These are phyloP conservation scores for Cassiopea andromeda DNA, from an alignment of 30 jellyfish, hydroid and myxozoan genomes.

Conservation along the genomic window DNA sequence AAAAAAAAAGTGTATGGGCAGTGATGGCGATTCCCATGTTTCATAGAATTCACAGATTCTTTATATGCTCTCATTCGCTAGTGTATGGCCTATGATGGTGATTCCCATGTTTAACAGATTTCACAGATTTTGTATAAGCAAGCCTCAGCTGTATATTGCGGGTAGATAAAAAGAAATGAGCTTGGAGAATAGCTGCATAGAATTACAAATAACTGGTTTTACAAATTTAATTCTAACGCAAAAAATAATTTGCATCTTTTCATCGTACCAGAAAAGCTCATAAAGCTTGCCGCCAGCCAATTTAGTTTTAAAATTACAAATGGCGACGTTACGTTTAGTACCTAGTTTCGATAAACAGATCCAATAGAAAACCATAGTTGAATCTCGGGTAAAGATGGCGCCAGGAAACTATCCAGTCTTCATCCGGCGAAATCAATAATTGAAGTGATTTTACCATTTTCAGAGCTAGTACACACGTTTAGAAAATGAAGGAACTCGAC, in stretches of 20 bases:
- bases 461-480: background rate
- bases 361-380: constrained; percentile 12
- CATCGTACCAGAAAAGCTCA: background rate
- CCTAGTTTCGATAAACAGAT: background rate
- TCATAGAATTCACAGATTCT: too few species aligned
- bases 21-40: too few species aligned
- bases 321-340: constrained; percentile 31
- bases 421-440: constrained; percentile 9
- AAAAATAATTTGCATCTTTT: background rate
- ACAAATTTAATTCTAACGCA: too few species aligned
- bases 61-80: too few species aligned
- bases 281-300: background rate
- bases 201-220: too few species aligned
- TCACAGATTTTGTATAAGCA: too few species aligned
- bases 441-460: constrained; percentile 1
- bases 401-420: constrained; percentile 18
- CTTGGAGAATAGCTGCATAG: too few species aligned
- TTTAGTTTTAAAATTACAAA: background rate
- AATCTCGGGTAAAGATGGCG: constrained; percentile 7
- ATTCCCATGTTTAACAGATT: too few species aligned
- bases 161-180: too few species aligned
- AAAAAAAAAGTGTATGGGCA: too few species aligned
- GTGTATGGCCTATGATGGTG: too few species aligned
- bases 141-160: too few species aligned
- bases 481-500: background rate